Evolutionary conservation across 2,113 vertebrate genomes (phyloP).

Genomic region (Xyliphius kryptos): DNA sequence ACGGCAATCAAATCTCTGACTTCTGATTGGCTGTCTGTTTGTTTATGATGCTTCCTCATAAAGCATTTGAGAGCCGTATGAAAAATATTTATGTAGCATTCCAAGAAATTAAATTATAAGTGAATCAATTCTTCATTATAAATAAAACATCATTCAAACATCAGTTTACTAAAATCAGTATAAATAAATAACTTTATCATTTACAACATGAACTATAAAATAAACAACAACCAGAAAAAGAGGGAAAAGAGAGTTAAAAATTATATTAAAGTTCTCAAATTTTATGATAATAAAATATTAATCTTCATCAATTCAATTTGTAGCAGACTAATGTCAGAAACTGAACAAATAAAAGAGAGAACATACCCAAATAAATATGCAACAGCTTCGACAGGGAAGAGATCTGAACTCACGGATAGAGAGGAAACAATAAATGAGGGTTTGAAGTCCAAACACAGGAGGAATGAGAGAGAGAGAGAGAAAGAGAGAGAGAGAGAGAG

Average conservation of each 20-base stretch:
- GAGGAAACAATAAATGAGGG: slow-evolving; percentile 45
- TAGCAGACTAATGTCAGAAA: no score
- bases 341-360: no score
- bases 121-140: no score
- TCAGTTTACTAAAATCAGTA: background rate
- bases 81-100: no score
- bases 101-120: background rate
- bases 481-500: slow-evolving; percentile 22
- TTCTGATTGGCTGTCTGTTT: no score
- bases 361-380: background rate
- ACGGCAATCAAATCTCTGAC: slow-evolving; percentile 32
- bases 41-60: no score
- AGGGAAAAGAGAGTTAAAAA: slow-evolving; percentile 52
- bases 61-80: no score
- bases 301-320: no score
- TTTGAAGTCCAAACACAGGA: slow-evolving; percentile 59
- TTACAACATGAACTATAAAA: background rate
- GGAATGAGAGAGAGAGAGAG: slow-evolving; percentile 1
- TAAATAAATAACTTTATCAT: background rate
- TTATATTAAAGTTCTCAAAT: slow-evolving; percentile 38
- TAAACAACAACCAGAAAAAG: slow-evolving; percentile 1
- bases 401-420: slow-evolving; percentile 9
- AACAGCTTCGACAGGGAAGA: background rate
- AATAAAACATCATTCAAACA: background rate
- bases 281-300: no score